Conservation (phyloP, 2,797 vertebrate species). For the Paedocypris micromegethes region DNA sequence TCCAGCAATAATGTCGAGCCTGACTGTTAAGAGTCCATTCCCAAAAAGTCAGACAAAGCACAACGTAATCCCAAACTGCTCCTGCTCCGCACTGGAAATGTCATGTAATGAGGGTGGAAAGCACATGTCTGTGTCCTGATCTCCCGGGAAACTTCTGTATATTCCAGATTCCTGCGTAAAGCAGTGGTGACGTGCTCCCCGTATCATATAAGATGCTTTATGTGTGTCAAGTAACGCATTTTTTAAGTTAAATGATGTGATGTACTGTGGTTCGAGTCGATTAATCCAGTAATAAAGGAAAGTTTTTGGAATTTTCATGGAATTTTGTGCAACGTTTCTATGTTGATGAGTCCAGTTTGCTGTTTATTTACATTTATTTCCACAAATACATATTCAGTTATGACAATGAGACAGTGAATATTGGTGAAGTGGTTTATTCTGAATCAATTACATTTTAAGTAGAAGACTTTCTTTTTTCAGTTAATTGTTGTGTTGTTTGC, state of each 20-base stretch:
- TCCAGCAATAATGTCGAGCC: slow-evolving; percentile 20
- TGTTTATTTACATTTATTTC: too few relatives aligned
- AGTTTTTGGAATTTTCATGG: not conserved
- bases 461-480: too few relatives aligned
- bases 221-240: slow-evolving; percentile 17
- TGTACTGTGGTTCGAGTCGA: slow-evolving; percentile 30
- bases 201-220: slow-evolving; percentile 36
- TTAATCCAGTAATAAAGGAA: slow-evolving; percentile 42
- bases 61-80: slow-evolving; percentile 7
- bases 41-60: slow-evolving; percentile 7
- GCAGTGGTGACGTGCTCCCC: slow-evolving; percentile 21
- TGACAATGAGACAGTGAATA: too few relatives aligned
- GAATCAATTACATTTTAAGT: too few relatives aligned
- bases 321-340: not conserved
- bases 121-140: not conserved
- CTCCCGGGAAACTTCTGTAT: slow-evolving; percentile 7
- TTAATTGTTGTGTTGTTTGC: too few relatives aligned
- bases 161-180: slow-evolving; percentile 30
- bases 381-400: too few relatives aligned
- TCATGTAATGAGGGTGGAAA: not conserved
- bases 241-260: slow-evolving; percentile 42
- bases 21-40: slow-evolving; percentile 2
- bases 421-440: too few relatives aligned
- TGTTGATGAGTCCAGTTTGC: not conserved
- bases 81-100: not conserved